These are phyloP conservation scores for Papilio helenus DNA, from an alignment of 1,140 invertebrate genomes.

Conservation along the genomic window DNA sequence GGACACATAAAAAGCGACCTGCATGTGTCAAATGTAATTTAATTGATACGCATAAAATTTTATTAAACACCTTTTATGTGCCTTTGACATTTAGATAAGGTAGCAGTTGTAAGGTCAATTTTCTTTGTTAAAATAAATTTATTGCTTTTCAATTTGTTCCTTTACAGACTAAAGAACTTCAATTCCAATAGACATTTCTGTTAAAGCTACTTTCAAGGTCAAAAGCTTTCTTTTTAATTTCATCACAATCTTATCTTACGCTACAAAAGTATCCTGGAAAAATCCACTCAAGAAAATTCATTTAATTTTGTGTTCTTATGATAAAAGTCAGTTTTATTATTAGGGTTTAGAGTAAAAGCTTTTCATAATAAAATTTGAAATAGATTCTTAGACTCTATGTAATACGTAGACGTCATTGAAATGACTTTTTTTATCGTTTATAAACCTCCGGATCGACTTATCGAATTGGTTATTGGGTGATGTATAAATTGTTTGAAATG, in stretches of 20 bases:
- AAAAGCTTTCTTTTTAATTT: conserved; percentile 6
- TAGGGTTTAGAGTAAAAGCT: no score
- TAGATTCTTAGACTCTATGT: no score
- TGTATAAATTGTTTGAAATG: no score
- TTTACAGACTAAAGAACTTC: background rate
- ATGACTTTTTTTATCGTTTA: no score
- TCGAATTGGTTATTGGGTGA: no score
- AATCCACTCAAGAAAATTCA: background rate
- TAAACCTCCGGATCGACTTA: no score
- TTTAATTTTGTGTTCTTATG: background rate
- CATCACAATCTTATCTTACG: background rate
- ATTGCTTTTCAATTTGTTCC: background rate
- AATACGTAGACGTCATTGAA: no score
- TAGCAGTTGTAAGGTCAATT: background rate
- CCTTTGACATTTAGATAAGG: background rate
- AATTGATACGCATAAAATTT: background rate
- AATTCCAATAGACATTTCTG: background rate
- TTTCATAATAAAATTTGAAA: no score
- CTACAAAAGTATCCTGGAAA: background rate
- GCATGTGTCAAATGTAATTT: background rate
- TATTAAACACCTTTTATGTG: background rate
- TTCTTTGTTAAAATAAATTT: conserved; percentile 10
- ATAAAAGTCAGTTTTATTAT: background rate
- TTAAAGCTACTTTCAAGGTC: background rate
- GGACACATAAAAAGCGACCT: background rate